Evolutionary conservation across 2,797 vertebrate species (phyloP).

Genomic region (Lagodon rhomboides): DNA sequence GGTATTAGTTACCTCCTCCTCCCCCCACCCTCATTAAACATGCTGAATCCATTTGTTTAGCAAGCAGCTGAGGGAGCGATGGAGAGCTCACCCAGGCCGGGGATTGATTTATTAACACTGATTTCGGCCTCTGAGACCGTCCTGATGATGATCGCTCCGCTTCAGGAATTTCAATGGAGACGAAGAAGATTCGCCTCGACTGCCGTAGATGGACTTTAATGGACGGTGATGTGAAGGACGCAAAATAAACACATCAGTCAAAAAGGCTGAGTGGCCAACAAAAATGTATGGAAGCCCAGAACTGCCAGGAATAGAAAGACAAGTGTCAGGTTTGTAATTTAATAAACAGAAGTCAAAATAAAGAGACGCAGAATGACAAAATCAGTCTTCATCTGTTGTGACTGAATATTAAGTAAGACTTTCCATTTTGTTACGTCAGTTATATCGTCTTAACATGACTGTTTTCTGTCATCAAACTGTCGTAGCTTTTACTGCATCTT

Average conservation of each 20-base stretch:
- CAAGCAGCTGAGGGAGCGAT: slow-evolving; percentile 71
- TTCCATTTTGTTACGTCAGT: no score
- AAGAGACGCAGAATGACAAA: not conserved
- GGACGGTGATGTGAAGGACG: slow-evolving; percentile 43
- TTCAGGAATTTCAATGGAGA: slow-evolving; percentile 71
- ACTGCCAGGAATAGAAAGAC: not conserved
- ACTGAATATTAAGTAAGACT: no score
- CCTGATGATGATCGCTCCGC: slow-evolving; percentile 59
- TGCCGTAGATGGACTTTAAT: slow-evolving; percentile 32
- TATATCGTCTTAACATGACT: no score
- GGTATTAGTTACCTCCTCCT: slow-evolving; percentile 72
- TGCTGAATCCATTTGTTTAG: slow-evolving; percentile 83
- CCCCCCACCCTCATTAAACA: slow-evolving; percentile 78
- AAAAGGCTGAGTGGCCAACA: not conserved
- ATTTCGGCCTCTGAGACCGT: slow-evolving; percentile 75
- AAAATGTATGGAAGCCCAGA: not conserved
- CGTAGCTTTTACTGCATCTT: no score
- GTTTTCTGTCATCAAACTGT: no score
- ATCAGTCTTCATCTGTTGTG: not conserved
- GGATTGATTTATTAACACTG: slow-evolving; percentile 82
- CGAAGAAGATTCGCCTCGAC: slow-evolving; percentile 26
- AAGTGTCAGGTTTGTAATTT: no score
- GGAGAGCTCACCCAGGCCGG: slow-evolving; percentile 60
- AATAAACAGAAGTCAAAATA: not conserved
- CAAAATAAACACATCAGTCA: slow-evolving; percentile 41